These are phyloP conservation scores for Melikaiella ostensackeni DNA, from an alignment of 2,888 invertebrate species.

Conservation along the genomic window DNA sequence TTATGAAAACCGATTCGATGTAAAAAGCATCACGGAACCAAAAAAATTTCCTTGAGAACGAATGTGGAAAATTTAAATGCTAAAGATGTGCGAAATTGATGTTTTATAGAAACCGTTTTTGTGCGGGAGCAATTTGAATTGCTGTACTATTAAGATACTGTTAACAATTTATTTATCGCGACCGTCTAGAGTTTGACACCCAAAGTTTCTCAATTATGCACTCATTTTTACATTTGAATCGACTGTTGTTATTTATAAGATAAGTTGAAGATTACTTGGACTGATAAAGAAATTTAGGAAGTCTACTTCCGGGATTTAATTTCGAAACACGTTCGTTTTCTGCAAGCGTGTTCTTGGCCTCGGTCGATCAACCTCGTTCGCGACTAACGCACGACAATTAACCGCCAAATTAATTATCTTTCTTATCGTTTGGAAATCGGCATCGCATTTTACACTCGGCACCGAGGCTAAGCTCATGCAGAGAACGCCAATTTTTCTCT, in stretches of 20 bases:
- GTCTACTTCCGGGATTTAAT: neutral
- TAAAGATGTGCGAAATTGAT: too few species aligned
- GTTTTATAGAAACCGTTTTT: too few species aligned
- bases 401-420: slow-evolving; percentile 25
- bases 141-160: too few species aligned
- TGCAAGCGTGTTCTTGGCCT: slow-evolving; percentile 12
- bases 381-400: neutral
- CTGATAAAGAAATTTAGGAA: neutral
- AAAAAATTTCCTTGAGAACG: too few species aligned
- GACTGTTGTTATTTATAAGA: neutral
- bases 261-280: neutral
- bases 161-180: too few species aligned
- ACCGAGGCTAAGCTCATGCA: neutral
- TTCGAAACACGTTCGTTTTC: neutral
- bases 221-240: neutral
- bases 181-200: too few species aligned
- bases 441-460: slow-evolving; percentile 1
- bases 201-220: too few species aligned
- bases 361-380: neutral
- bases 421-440: slow-evolving; percentile 4
- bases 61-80: too few species aligned
- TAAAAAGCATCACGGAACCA: too few species aligned
- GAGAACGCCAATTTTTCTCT: slow-evolving; percentile 10
- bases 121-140: too few species aligned
- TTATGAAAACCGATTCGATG: too few species aligned